A percentile compares a stretch with the other conserved stretches of the same genome.
Evolutionary conservation across 2,113 vertebrate genomes (phyloP).

Genomic region (Brienomyrus longianalis): DNA sequence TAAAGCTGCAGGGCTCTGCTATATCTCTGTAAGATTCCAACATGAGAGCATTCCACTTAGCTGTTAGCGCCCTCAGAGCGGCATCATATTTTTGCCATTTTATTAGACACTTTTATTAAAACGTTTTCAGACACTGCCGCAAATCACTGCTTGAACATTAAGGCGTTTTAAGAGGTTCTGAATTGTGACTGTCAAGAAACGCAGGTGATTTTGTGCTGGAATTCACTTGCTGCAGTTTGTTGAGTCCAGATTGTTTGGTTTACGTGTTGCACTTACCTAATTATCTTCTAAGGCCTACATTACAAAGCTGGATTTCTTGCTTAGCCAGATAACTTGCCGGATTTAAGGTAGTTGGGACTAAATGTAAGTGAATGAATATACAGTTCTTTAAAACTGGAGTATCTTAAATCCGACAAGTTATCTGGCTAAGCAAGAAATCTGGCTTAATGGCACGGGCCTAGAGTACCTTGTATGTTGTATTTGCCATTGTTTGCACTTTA

Average conservation of each 20-base stretch:
- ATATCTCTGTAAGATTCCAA: background rate
- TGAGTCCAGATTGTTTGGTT: background rate
- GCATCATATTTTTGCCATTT: slow-evolving; percentile 1
- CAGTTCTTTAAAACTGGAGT: background rate
- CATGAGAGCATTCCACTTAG: background rate
- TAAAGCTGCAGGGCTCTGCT: background rate
- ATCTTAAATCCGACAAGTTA: background rate
- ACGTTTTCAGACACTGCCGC: background rate
- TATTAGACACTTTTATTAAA: background rate
- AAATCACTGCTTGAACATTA: background rate
- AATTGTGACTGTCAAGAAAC: background rate
- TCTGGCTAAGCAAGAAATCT: background rate
- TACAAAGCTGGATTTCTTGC: background rate
- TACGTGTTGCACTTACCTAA: background rate
- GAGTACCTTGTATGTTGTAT: background rate
- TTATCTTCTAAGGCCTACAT: background rate
- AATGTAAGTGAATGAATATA: background rate
- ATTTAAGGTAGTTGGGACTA: background rate
- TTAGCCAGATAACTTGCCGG: background rate
- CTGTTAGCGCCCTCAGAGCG: background rate
- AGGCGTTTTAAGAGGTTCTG: background rate
- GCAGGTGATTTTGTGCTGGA: background rate
- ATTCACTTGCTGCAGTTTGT: background rate
- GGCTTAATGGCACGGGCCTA: background rate
- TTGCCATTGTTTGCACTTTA: background rate